A percentile compares a stretch with the other conserved stretches of the same genome.
These are phyloP conservation scores for Meriones unguiculatus DNA, from an alignment of 2,113 vertebrate species.

Conservation along the genomic window DNA sequence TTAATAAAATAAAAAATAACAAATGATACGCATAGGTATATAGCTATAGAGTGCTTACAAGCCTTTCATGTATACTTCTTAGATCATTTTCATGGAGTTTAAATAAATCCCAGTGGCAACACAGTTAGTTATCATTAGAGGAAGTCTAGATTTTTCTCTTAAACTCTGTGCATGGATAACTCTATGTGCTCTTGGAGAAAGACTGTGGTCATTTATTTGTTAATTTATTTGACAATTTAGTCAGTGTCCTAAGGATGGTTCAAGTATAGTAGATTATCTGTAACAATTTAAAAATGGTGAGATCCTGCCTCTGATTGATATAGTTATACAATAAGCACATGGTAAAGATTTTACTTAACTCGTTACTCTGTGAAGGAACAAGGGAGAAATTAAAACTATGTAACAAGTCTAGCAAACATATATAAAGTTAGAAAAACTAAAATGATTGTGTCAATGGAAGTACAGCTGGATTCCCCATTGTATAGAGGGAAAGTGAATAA, in stretches of 20 bases:
- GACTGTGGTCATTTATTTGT: background rate
- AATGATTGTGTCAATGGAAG: background rate
- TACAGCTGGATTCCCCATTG: background rate
- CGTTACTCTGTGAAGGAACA: background rate
- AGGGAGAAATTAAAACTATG: background rate
- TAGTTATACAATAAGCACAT: slow-evolving; percentile 25
- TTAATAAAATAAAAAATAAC: too few relatives aligned
- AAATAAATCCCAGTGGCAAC: slow-evolving; percentile 4
- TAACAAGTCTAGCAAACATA: background rate
- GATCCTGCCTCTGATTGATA: background rate
- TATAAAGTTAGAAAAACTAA: slow-evolving; percentile 31
- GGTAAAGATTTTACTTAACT: slow-evolving; percentile 47
- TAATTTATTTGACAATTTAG: slow-evolving; percentile 26
- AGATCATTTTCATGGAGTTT: slow-evolving; percentile 26
- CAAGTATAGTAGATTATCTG: background rate
- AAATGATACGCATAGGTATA: background rate
- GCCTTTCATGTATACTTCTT: background rate
- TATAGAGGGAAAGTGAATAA: background rate
- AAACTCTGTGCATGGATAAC: background rate
- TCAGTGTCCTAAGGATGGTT: slow-evolving; percentile 13
- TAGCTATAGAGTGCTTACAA: background rate
- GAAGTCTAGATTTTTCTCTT: slow-evolving; percentile 21
- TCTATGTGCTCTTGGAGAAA: background rate
- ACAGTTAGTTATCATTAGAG: background rate
- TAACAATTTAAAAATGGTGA: slow-evolving; percentile 2